Base-by-base conservation (phyloP, 2,113 vertebrate species). In the Capreolus pygargus region DNA sequence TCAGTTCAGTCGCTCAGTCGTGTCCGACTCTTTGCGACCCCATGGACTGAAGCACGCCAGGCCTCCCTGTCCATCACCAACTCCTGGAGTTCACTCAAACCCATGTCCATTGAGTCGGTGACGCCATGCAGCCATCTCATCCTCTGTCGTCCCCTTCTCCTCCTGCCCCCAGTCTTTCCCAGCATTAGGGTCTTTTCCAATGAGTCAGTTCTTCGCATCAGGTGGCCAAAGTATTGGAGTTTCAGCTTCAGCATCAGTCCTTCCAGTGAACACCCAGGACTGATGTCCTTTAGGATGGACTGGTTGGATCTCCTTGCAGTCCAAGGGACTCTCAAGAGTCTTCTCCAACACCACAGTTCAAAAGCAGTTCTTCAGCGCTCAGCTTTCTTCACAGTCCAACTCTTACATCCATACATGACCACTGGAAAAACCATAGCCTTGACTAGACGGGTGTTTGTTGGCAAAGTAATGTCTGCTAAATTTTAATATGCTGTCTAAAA, bases 1-100 rank as follows among this genome's bases (percentile, higher is more conserved):
- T 16, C 4, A 17, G 33, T 9, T 19, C 61, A 67, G 16, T 67
- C 0, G 1, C 61, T 67, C 7, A n/a, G 33, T n/a, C 1, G 1
- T 67, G 33, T 64, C 61, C 30, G 7, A 17, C 15, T 17, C 3
- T 64, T 12, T 60, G 25, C 10, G 0, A 13, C 67, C 19, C 9
- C 67, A 6, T 39, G n/a, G 67, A 12, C 67, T 70, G n/a, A 19
- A 23, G 67, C 67, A 23, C 19, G 2, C 67, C 67, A 23, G 19
- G 10, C 67, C n/a, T 70, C 10, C n/a, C 67, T 70, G 67, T 39
- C 67, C n/a, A 70, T 70, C 67, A 74, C 67, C n/a, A 39, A 1
- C n/a, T 39, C n/a, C 10, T 2, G 5, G n/a, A 74, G 0, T 74
- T 23, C 0, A 39, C 67, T 39, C 67, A 70, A 39, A 70, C n/a